These are phyloP conservation scores for Akabosia matsudoensis DNA, from an alignment of 1,140 invertebrate genomes.

Conservation along the genomic window DNA sequence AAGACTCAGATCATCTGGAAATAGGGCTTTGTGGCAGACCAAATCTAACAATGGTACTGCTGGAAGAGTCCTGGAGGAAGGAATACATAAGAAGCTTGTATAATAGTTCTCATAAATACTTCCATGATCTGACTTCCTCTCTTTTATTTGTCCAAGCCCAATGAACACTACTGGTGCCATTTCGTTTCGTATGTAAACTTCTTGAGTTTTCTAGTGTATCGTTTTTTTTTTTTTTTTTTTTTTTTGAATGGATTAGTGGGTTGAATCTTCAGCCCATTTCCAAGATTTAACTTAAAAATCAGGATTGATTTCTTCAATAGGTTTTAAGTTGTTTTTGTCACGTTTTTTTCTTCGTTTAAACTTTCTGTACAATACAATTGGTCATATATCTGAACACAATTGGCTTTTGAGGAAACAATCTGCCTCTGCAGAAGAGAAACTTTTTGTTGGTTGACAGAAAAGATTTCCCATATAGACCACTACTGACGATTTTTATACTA, in stretches of 20 bases:
- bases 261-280: conserved; percentile 7
- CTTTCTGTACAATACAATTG: not conserved
- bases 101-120: no score
- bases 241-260: conserved; percentile 20
- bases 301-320: not conserved
- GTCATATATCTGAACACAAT: not conserved
- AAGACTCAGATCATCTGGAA: no score
- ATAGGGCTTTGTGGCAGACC: no score
- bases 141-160: not conserved
- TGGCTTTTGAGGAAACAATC: not conserved
- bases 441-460: no score
- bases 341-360: not conserved
- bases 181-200: not conserved
- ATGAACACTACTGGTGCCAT: no score
- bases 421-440: not conserved
- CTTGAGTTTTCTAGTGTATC: not conserved
- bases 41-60: no score
- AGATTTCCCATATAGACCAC: no score
- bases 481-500: not conserved
- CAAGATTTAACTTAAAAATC: not conserved
- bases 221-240: no score
- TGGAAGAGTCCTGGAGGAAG: no score
- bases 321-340: not conserved
- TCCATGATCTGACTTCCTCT: conserved; percentile 5
- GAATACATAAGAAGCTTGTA: no score